Conservation (phyloP, 2,888 invertebrate genomes). For the Bugula neritina region DNA sequence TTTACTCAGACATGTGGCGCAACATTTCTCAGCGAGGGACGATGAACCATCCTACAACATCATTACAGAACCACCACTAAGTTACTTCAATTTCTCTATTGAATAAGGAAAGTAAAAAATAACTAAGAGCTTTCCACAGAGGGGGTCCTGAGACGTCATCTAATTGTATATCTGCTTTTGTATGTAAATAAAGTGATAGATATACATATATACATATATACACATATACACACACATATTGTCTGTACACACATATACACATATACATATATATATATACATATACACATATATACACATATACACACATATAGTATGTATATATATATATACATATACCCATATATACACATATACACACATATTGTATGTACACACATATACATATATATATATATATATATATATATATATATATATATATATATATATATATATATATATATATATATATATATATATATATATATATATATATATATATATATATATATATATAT, state of each 20-base stretch:
- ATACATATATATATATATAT: constrained; percentile 27
- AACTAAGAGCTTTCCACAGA: too few species aligned
- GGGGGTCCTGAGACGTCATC: too few species aligned
- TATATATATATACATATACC: too few species aligned
- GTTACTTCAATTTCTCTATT: too few species aligned
- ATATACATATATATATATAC: constrained; percentile 12
- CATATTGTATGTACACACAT: constrained; percentile 21
- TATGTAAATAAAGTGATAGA: not conserved
- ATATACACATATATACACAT: constrained; percentile 21
- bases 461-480: constrained; percentile 6
- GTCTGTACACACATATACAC: constrained; percentile 12
- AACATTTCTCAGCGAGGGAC: not conserved
- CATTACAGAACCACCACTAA: too few species aligned
- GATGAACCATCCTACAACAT: not conserved
- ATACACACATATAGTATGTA: too few species aligned
- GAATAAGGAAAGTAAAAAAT: too few species aligned
- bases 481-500: constrained; percentile 6
- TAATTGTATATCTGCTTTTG: not conserved
- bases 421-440: constrained; percentile 2
- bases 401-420: constrained; percentile 10
- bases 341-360: too few species aligned
- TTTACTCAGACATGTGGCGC: not conserved
- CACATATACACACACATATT: not conserved
- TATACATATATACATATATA: not conserved
- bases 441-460: constrained; percentile 6